Base-by-base conservation (phyloP, 2,888 invertebrate genomes). In the Caenorhabditis sinica region DNA sequence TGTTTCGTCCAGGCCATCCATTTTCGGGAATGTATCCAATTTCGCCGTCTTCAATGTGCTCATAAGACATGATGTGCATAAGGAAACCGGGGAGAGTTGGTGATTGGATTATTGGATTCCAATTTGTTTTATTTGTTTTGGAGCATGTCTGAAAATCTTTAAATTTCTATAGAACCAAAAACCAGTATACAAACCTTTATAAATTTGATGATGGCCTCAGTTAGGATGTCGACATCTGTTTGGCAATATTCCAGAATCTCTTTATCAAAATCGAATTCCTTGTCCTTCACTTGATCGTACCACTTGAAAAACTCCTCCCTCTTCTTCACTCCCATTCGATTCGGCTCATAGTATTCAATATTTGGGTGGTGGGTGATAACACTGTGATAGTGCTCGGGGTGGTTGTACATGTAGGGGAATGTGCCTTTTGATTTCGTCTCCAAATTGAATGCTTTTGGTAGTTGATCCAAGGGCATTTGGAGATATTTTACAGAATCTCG, bases 1-100 rank as follows among this genome's bases (percentile, higher is more conserved):
- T 72, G 45, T 15, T 72, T 71, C 36, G 63, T 72, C 13, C 80
- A 71, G 36, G 72, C 25, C 25, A 80, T 72, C 80, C 72, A 71
- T 53, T 72, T 1, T 23, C 45, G 8, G 40, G 45, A 2, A 28
- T 15, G 6, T 5, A 28, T 33, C 5, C 36, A 23, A 33, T 2
- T 0, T 45, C 45, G 11, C 45, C 45, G 45, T 60, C 28, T 28
- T 17, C 5, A 51, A 45, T 45, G 15, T 45, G 45, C 17, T 45
- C 25, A 88, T 17, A 49, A 13, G 9, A 13, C n/a, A 49, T 15
- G 13, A 49, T 5, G 2, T n/a, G n/a, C 49, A 49, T n/a, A 17
- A 33, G 8, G 28, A 20, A 63, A 6, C 23, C 20, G 5, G 63
- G 40, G 6, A 63, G 40, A 2, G 63, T 63, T 25, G 45, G 20